These are phyloP conservation scores for Norana najaformis DNA, from an alignment of 2,888 invertebrate species.

Conservation along the genomic window DNA sequence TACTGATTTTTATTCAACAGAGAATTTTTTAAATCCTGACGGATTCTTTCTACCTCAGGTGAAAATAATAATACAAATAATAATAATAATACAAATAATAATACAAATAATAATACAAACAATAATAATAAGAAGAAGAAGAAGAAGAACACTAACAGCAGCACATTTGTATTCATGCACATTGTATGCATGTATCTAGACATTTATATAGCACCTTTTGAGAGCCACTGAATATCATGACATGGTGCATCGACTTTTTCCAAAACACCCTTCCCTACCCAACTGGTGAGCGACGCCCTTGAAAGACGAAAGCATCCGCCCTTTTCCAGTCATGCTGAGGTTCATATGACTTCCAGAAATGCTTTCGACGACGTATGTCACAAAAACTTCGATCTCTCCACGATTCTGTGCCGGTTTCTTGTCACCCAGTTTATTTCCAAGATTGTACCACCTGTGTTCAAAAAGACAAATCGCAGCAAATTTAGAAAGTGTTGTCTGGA, in stretches of 20 bases:
- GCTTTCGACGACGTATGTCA: conserved; percentile 52
- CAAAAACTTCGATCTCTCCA: conserved; percentile 58
- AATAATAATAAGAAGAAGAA: too few relatives aligned
- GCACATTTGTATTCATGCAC: not conserved
- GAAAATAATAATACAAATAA: too few relatives aligned
- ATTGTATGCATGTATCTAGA: not conserved
- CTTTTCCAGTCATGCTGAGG: conserved; percentile 18
- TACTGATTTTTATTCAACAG: too few relatives aligned
- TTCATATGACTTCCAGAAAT: conserved; percentile 30
- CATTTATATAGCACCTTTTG: too few relatives aligned
- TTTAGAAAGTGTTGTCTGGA: not conserved
- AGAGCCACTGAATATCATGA: not conserved
- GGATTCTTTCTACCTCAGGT: too few relatives aligned
- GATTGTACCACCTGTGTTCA: conserved; percentile 66
- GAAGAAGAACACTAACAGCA: not conserved
- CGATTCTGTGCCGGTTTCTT: conserved; percentile 61
- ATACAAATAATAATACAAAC: too few relatives aligned
- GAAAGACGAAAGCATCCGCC: conserved; percentile 80
- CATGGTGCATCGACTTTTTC: not conserved
- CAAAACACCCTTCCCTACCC: conserved; percentile 59
- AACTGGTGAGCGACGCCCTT: conserved; percentile 81
- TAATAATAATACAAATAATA: too few relatives aligned
- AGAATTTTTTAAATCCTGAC: too few relatives aligned
- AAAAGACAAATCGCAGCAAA: not conserved
- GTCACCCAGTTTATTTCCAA: conserved; percentile 77